phyloP scores from a whole-genome alignment of 64 coral and sea anemone genomes.

The Trachythela sp. region DNA sequence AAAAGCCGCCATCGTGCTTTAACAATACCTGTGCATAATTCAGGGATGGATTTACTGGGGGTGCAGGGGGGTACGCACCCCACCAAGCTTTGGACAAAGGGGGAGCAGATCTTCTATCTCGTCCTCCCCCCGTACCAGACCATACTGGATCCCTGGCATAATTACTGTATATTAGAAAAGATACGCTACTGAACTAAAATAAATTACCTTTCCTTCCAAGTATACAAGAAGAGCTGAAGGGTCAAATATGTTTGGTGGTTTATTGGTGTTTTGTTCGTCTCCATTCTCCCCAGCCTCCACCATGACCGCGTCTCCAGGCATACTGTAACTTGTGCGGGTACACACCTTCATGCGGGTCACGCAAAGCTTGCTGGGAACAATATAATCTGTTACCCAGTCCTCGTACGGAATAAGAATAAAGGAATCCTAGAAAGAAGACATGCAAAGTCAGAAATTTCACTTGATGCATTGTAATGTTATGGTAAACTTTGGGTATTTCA shows the following conservation, averaged over 20 bases:
- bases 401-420: slow-evolving; percentile 81
- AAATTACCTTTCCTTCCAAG: slow-evolving; percentile 69
- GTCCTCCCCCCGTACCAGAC: too few relatives aligned
- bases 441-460: too few relatives aligned
- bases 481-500: too few relatives aligned
- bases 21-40: too few relatives aligned
- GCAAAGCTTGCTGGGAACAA: slow-evolving; percentile 77
- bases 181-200: background rate
- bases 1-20: too few relatives aligned
- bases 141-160: too few relatives aligned
- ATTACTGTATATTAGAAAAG: too few relatives aligned
- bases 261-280: slow-evolving; percentile 24
- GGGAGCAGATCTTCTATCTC: too few relatives aligned
- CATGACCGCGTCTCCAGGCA: slow-evolving; percentile 68
- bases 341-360: slow-evolving; percentile 63
- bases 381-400: slow-evolving; percentile 68
- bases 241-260: slow-evolving; percentile 84
- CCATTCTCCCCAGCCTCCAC: slow-evolving; percentile 53
- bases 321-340: slow-evolving; percentile 64
- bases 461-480: background rate
- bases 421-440: slow-evolving; percentile 60
- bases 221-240: slow-evolving; percentile 62
- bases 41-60: too few relatives aligned
- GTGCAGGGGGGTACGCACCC: too few relatives aligned
- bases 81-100: too few relatives aligned